Evolutionary conservation across 2,113 vertebrate species (phyloP), one percentile per base, ranked within the genome.

Genomic region (Peucedramus taeniatus): DNA sequence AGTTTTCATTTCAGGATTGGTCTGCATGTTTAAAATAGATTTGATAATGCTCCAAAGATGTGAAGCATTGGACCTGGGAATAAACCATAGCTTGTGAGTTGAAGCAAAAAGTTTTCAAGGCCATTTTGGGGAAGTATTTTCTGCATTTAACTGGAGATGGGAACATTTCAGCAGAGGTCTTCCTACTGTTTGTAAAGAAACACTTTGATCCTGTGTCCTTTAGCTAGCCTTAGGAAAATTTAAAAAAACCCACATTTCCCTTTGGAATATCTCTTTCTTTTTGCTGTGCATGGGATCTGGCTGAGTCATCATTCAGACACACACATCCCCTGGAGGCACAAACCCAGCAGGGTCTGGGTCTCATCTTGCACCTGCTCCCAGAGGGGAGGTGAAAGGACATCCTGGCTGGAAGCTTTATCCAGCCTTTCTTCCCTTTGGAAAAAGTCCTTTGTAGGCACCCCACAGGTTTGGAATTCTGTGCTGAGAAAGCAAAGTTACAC

Each of bases 231-330:
- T 6, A 53, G 40, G 40, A 72, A 75, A 47, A 40, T 5, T 23
- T 4, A 5, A 8, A 14, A 50, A 53, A 42, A 68, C 3, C 4
- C 6, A 8, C 0, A 6, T 7, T 61, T 61, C 35, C 24, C 13
- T 44, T 68, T 17, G 28, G 30, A 72, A 59, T 15, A 11, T 2
- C 23, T 72, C 27, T 35, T 65, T 20, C 11, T 24, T 30, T 59
- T 24, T 59, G 30, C 44, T 26, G 47, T 26, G 23, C 30, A 33
- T 1, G 3, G 12, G 21, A 28, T 11, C 40, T 56, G 65, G 54
- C 56, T 66, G 51, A 35, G 6, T 4, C 5, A 3, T 13, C 31
- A 13, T 2, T 53, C 30, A 7, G 47, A 12, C 31, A 76, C 19
- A 15, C 11, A 11, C 23, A 21, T 5, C 5, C 14, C 35, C 70